These are phyloP conservation scores for Pseudochirops cupreus DNA, from an alignment of 2,797 vertebrate genomes.

Conservation along the genomic window DNA sequence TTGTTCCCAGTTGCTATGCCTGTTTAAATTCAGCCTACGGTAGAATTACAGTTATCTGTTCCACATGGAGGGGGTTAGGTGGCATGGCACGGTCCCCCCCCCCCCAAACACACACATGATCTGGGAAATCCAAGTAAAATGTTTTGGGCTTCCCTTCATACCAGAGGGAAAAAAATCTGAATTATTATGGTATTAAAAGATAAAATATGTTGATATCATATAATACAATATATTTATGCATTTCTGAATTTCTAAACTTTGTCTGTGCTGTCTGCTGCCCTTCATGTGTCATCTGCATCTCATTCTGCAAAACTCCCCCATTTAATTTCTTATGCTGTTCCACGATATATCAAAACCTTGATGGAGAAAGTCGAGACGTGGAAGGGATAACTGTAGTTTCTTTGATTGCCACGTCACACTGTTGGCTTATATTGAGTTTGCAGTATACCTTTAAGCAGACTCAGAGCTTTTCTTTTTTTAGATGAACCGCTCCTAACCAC, in stretches of 20 bases:
- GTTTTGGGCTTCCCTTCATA: background rate
- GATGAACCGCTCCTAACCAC: background rate
- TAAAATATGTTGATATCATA: background rate
- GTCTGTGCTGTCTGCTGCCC: background rate
- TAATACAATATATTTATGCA: background rate
- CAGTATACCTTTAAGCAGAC: background rate
- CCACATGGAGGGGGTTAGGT: background rate
- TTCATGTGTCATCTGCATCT: background rate
- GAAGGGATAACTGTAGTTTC: background rate
- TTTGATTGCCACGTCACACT: background rate
- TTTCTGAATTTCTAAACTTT: background rate
- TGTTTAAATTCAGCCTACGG: background rate
- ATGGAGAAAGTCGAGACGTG: background rate
- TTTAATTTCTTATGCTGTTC: background rate
- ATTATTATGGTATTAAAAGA: background rate
- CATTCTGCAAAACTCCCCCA: background rate
- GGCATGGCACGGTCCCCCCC: too few relatives aligned
- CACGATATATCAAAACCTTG: background rate
- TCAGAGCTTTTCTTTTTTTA: background rate
- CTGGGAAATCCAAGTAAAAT: background rate
- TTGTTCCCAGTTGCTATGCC: background rate
- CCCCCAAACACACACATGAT: too few relatives aligned
- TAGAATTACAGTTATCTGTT: background rate
- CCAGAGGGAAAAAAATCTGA: background rate
- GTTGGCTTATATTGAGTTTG: background rate